Evolutionary conservation across 2,888 invertebrate genomes (phyloP), one percentile per base, ranked within the genome.

Genomic region (Habrosyne pyritoides): DNA sequence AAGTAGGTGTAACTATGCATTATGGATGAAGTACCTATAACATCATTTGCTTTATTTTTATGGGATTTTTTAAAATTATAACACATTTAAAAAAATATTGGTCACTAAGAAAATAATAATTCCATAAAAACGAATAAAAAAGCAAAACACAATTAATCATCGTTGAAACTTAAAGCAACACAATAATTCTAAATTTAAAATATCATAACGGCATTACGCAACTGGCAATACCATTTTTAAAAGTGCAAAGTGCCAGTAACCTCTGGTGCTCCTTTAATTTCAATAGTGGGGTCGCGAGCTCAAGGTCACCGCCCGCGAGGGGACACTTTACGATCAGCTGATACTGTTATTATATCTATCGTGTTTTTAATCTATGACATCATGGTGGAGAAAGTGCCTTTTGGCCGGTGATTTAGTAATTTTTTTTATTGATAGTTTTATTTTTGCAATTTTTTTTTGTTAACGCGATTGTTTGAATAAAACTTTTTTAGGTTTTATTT

Each of bases 241-340:
- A 89, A 91, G 90, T 89, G 86, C 89, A 88, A 84, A 87, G 90
- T 84, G 86, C 91, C 89, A 89, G 89, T 91, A 86, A 91, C 91
- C 91, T 83, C 85, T 75, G 75, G 79, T 81, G 82, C 83, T 85
- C 78, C 79, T 89, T 89, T 89, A 88, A 89, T 91, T 91, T 91
- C 88, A 91, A 91, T 91, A 91, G 91, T 91, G 90, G 90, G 91
- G 91, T 89, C 88, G 85, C 78, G 73, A 54, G 81, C 75, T 84
- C 91, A 90, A 90, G 90, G 91, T 86, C 89, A 79, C 75, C 81
- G 82, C 80, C 77, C 83, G 74, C 66, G 84, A 86, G 89, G 90
- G 90, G 89, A 90, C 89, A 85, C 77, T 87, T 83, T 84, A 86
- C 81, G 87, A 90, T 91, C 91, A 89, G 89, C 89, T 90, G 89